These are phyloP conservation scores for Candoia aspera DNA, from an alignment of 2,113 vertebrate species.

Conservation along the genomic window DNA sequence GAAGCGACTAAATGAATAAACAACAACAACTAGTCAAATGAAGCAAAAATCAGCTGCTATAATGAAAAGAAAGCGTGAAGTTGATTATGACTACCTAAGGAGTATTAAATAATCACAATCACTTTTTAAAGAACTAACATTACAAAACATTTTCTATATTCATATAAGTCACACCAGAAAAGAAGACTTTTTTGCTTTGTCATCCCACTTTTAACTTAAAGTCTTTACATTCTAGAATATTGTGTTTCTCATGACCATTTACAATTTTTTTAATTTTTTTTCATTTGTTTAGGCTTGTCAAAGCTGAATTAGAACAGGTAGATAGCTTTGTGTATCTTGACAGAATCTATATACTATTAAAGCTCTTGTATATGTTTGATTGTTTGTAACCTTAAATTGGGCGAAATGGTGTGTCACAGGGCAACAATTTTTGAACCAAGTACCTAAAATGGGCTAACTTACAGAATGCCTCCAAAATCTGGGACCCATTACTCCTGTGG, in stretches of 20 bases:
- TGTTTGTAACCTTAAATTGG: too few species aligned
- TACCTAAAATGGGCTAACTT: too few species aligned
- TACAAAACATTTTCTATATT: neutral
- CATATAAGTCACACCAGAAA: neutral
- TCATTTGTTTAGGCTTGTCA: neutral
- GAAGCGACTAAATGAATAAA: too few species aligned
- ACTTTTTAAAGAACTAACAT: neutral
- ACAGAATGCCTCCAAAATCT: too few species aligned
- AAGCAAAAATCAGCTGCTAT: constrained; percentile 24
- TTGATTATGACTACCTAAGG: neutral
- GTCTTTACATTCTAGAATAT: neutral
- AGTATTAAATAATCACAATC: neutral
- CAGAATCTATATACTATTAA: neutral
- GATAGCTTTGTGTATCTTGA: neutral
- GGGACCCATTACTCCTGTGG: too few species aligned
- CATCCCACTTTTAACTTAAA: neutral
- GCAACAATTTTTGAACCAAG: too few species aligned
- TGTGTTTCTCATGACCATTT: neutral
- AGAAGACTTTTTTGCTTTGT: neutral
- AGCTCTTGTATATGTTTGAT: too few species aligned
- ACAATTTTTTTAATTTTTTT: neutral
- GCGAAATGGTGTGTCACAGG: too few species aligned
- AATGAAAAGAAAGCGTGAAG: neutral
- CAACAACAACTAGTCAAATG: constrained; percentile 14
- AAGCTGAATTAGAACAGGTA: neutral